Evolutionary conservation across 2,113 vertebrate genomes (phyloP), one percentile per base, ranked within the genome.

Genomic region (Centropus unirufus): DNA sequence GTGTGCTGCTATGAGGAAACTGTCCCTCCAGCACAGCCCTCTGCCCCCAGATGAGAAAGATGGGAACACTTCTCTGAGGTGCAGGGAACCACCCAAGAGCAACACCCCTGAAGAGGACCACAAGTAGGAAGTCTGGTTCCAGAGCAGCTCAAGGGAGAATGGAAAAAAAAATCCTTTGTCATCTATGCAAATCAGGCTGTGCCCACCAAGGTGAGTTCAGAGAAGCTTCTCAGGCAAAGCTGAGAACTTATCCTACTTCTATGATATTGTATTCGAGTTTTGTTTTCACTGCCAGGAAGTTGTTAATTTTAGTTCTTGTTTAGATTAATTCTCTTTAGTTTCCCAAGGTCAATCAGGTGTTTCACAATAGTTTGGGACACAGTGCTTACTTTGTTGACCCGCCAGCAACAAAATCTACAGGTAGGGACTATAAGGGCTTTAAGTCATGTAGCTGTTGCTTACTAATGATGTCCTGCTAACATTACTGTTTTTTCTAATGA

Each of bases 11-110:
- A 1, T 14, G 21, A 76, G 36, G 49, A 93, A 83, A 12, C 5
- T 1, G 1, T 27, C 87, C n/a, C 39, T 59, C 14, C 5, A 68
- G 72, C 46, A 73, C 22, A 27, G 39, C 26, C 27, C 42, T 39
- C 36, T 66, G 52, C 52, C 49, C 1, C 0, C 0, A 11, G 27
- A 19, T 3, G 6, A 64, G 24, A 30, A 75, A 36, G 22, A 4
- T 34, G 58, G 46, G 19, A 73, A 58, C 14, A 9, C 3, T 18
- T 26, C 34, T 46, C 32, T 29, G 17, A 62, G 61, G 27, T 21
- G 6, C 46, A 64, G 32, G 36, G 14, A 87, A 42, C 36, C 7
- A 4, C 12, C 34, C 49, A 46, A 64, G 27, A 54, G n/a, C 17
- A 44, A 7, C 21, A 30, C 5, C 2, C 6, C 66, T 39, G 8